Evolutionary conservation across 2,888 invertebrate genomes (phyloP).

Genomic region (Neocrepidodera transversa): DNA sequence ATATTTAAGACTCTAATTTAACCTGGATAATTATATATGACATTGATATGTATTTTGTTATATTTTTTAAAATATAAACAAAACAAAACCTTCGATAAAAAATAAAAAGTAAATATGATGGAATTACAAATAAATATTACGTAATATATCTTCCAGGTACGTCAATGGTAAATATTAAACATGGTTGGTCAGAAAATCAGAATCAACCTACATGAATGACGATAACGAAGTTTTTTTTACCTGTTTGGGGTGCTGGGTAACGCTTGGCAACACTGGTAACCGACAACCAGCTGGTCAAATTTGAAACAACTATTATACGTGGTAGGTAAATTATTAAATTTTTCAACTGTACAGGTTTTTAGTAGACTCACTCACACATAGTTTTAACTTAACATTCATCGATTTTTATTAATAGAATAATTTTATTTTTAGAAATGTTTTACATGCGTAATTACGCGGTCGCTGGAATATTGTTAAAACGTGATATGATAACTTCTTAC

Average conservation of each 20-base stretch:
- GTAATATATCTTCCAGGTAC: too few relatives aligned
- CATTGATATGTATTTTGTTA: too few relatives aligned
- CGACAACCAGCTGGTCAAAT: slow-evolving; percentile 26
- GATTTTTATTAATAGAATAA: slow-evolving; percentile 46
- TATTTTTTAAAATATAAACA: too few relatives aligned
- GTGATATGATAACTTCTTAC: slow-evolving; percentile 12
- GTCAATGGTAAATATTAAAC: too few relatives aligned
- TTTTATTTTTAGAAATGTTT: slow-evolving; percentile 43
- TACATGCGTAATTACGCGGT: slow-evolving; percentile 26
- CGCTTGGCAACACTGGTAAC: slow-evolving; percentile 23
- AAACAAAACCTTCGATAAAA: too few relatives aligned
- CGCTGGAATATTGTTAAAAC: slow-evolving; percentile 16
- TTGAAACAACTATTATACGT: slow-evolving; percentile 17
- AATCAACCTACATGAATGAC: too few relatives aligned
- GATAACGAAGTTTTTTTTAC: too few relatives aligned
- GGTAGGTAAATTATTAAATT: slow-evolving; percentile 30
- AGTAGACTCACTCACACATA: slow-evolving; percentile 21
- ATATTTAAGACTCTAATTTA: too few relatives aligned
- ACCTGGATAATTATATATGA: too few relatives aligned
- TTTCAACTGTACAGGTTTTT: slow-evolving; percentile 30
- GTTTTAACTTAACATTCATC: slow-evolving; percentile 41
- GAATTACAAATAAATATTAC: too few relatives aligned
- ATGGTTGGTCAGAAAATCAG: too few relatives aligned
- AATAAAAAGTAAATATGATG: too few relatives aligned
- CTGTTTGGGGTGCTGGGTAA: background rate